Evolutionary conservation across 2,113 vertebrate species (phyloP).

Genomic region (Hypocryptadius cinnamomeus): DNA sequence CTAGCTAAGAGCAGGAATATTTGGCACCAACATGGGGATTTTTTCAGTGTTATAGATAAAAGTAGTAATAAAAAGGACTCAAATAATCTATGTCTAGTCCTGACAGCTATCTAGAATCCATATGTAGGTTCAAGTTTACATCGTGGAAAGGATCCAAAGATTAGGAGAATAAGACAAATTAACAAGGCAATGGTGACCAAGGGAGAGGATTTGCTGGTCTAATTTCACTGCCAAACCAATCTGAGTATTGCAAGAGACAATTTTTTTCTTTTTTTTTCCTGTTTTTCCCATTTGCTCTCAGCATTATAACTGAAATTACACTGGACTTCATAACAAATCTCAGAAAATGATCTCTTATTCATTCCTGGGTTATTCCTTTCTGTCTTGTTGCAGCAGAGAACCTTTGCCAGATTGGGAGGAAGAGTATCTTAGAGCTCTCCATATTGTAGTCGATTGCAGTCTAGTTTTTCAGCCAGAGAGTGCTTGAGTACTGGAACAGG

Average conservation of each 20-base stretch:
- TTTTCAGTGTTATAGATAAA: not conserved
- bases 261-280: not conserved
- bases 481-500: not conserved
- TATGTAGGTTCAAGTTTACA: not conserved
- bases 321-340: not conserved
- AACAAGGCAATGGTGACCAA: not conserved
- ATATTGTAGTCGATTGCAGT: not conserved
- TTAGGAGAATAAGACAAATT: not conserved
- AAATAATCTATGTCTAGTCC: not conserved
- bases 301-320: not conserved
- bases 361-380: not conserved
- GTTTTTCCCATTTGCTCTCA: not conserved
- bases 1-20: not conserved
- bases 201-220: not conserved
- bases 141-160: not conserved
- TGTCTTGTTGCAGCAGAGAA: not conserved
- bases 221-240: not conserved
- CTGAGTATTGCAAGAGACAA: not conserved
- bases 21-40: fast-evolving
- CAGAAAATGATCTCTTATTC: not conserved
- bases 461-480: not conserved
- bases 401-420: not conserved
- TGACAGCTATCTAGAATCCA: not conserved
- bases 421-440: not conserved
- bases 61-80: not conserved